phyloP scores from a whole-genome alignment of 1,140 invertebrate species.

The Dreissena polymorpha region DNA sequence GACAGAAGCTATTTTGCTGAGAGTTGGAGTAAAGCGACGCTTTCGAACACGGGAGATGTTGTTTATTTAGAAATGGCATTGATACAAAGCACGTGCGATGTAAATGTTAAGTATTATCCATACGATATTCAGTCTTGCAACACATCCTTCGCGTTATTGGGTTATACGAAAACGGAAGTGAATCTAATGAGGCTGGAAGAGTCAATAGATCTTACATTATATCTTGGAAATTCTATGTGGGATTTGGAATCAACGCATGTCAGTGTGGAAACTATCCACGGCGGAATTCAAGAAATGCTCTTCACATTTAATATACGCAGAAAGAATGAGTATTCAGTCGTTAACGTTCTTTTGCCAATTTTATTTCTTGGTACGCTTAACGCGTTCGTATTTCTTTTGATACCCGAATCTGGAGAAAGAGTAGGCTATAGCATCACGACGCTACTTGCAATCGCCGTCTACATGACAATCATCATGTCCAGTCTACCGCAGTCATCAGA shows the following conservation, averaged over 20 bases:
- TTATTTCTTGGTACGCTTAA: slow-evolving; percentile 82
- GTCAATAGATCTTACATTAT: neutral
- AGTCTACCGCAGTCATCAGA: slow-evolving; percentile 83
- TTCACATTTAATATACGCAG: slow-evolving; percentile 56
- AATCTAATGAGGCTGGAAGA: neutral
- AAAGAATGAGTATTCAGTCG: slow-evolving; percentile 78
- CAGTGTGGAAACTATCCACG: neutral
- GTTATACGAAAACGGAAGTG: slow-evolving; percentile 28
- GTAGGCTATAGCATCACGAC: slow-evolving; percentile 82
- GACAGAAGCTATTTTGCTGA: slow-evolving; percentile 15
- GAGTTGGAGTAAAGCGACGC: slow-evolving; percentile 8
- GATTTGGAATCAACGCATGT: neutral
- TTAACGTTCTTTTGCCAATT: slow-evolving; percentile 83
- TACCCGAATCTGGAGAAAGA: slow-evolving; percentile 83
- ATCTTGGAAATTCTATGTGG: slow-evolving; percentile 9
- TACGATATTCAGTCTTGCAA: too few relatives aligned
- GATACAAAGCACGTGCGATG: slow-evolving; percentile 91
- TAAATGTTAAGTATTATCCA: too few relatives aligned
- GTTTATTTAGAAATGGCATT: slow-evolving; percentile 76
- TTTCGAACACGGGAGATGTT: neutral
- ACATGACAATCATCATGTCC: slow-evolving; percentile 82
- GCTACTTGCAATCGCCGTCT: slow-evolving; percentile 82
- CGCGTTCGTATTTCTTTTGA: slow-evolving; percentile 82
- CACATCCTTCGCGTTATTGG: slow-evolving; percentile 85
- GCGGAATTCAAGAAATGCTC: neutral